Base-by-base conservation (phyloP, 2,888 invertebrate genomes). In the Scaptomyza caliginosa region DNA sequence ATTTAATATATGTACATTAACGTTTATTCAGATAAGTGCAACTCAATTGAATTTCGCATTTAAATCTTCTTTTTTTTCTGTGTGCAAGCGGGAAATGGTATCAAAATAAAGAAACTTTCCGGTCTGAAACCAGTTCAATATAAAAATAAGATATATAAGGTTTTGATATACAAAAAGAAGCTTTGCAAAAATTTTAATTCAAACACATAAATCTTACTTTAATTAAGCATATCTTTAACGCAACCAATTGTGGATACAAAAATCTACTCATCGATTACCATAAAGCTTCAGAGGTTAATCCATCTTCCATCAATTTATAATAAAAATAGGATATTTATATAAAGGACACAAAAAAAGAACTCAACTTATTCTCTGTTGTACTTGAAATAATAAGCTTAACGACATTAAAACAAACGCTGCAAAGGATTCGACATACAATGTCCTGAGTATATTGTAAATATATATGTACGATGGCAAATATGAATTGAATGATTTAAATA, bases 401-500 rank as follows among this genome's bases (percentile, higher is more conserved):
- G 45, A 56, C 38, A 57, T 46, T 28, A 30, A 34, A 58, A 34
- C 24, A 54, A 32, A 30, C 38, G 28, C 16, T 38, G 36, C 36
- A 56, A 43, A 19, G 50, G 45, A 46, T 26, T 38, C 21, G 4
- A 32, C 7, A 23, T 1, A 13, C 11, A n/a, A 11, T 28, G 17
- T 13, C 11, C 38, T 16, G 11, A n/a, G 19, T 16, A 55, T 65
- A 58, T 45, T 23, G 54, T 30, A 5, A 4, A 6, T 36, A 30
- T 36, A 49, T 28, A 45, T 51, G 26, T 13, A 40, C n/a, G n/a
- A n/a, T n/a, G 32, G 36, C 39, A 56, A 67, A 68, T 74, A 67
- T 52, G 30, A 60, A 60, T 55, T 38, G 60, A 59, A 66, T 66
- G 51, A 65, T 83, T 79, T 76, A 69, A 80, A 80, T 58, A 73